Evolutionary conservation across 2,113 vertebrate species (phyloP), one percentile per base, ranked within the genome.

Genomic region (Thermophis baileyi): DNA sequence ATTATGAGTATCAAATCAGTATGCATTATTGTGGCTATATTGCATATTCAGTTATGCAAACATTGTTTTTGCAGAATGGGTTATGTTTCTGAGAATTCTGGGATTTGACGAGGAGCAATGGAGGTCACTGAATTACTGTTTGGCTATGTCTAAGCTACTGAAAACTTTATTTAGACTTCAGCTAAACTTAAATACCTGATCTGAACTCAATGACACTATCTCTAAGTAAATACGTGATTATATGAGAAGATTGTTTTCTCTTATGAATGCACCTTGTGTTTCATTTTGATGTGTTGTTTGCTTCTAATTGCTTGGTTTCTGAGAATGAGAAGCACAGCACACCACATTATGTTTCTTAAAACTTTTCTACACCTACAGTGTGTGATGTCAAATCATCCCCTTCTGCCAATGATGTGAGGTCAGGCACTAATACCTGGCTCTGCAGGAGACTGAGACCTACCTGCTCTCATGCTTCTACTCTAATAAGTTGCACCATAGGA

Each of bases 401-500:
- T 44, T 16, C 14, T 60, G 92, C 51, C 88, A 85, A 16, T 40
- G 20, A 90, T 63, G n/a, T 44, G 53, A 44, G 53, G 22, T 51
- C 22, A 35, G 27, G 6, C 69, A 25, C 24, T 53, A 35, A 40
- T 88, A 25, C 40, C 25, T 85, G 40, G 74, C 57, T 24, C n/a
- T 60, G 27, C 86, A 50, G 49, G 74, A 81, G 51, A 46, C 46
- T 24, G 74, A 60, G 92, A 35, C 60, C 46, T 93, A 85, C 92
- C 54, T 90, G 88, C 88, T 63, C 25, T 60, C 51, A 50, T 49
- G 40, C 51, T 90, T 93, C 47, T 50, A 90, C 51, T 90, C 46
- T 87, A 87, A 87, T 93, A 93, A 90, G 53, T 90, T 90, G 40
- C 89, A 44, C 92, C 88, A 85, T 44, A 46, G 92, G 92, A 57